Evolutionary conservation across 2,888 invertebrate species (phyloP), one percentile per base, ranked within the genome.

Genomic region (Hirtodrosophila duncani): DNA sequence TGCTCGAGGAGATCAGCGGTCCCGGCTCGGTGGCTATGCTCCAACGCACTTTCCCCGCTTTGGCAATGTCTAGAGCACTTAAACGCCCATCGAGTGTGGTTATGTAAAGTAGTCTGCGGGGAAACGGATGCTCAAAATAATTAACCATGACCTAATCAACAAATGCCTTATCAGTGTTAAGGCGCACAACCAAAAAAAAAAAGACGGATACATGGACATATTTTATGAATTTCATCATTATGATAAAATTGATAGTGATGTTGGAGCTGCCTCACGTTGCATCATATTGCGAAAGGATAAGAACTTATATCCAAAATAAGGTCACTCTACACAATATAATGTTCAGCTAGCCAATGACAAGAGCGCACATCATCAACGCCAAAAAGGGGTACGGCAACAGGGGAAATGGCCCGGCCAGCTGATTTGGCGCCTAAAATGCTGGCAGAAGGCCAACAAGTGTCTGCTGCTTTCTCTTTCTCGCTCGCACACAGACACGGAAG

Each of bases 51-150:
- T 88, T 87, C 1, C 95, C 93, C 60, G 90, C 90, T 57, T 89
- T 87, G 10, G 89, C 88, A 7, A 92, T 89, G 82, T 95, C 92
- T 63, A 98, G 88, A 2, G 96, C 94, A 14, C 94, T 92, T 43
- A 98, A 83, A 72, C 91, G 91, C 7, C 98, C 98, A 90, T 98
- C 97, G 57, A 98, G 88, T 2, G 97, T 97, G 81, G 96, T 95
- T 24, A 98, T 92, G 77, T 96, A 90, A 44, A 96, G 88, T 63
- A 95, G 88, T 79, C 94, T 94, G 31, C 11, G 5, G 16, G 4
- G 7, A 14, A 8, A 38, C n/a, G 43, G 13, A 11, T 41, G 3
- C 11, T 6, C 6, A 11, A 14, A 36, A 14, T 38, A 5, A 34
- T 43, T 20, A 9, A 43, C 37, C 62, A 41, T 69, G 48, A 64